phyloP scores from a whole-genome alignment of 1,140 invertebrate species.

The Saxidomus purpurata region DNA sequence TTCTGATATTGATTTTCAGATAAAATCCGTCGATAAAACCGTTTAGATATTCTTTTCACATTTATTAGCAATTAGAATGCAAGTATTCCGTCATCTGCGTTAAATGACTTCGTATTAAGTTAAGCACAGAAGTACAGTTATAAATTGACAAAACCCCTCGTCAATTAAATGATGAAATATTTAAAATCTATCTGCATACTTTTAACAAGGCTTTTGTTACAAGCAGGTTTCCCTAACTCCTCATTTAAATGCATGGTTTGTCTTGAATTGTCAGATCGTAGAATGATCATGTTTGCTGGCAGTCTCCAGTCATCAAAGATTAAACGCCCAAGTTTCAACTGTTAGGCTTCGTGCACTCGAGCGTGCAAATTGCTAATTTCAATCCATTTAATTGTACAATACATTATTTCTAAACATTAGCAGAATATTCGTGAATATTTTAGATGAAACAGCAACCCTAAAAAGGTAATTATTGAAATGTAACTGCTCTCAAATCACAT shows the following conservation, averaged over 20 bases:
- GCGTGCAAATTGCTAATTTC: slow-evolving; percentile 30
- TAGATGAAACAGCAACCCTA: background rate
- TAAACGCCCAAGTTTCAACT: background rate
- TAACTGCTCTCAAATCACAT: background rate
- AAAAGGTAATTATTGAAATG: slow-evolving; percentile 19
- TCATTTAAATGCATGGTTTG: slow-evolving; percentile 38
- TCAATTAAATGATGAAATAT: slow-evolving; percentile 34
- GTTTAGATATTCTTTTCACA: slow-evolving; percentile 2
- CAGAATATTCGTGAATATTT: background rate
- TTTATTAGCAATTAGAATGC: slow-evolving; percentile 16
- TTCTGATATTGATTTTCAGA: background rate
- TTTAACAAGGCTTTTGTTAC: background rate
- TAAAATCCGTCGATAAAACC: background rate
- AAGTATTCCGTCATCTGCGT: background rate
- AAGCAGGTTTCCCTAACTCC: background rate
- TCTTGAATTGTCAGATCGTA: slow-evolving; percentile 4
- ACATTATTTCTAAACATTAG: background rate
- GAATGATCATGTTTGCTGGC: background rate
- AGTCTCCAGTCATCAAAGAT: background rate
- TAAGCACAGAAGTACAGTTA: background rate
- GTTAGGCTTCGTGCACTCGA: background rate
- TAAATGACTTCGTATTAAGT: background rate
- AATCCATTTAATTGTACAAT: slow-evolving; percentile 30
- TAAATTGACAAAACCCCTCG: slow-evolving; percentile 5
- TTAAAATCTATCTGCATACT: background rate